Evolutionary conservation across 1,140 invertebrate species (phyloP).

Genomic region (Panagrolaimus sp.): DNA sequence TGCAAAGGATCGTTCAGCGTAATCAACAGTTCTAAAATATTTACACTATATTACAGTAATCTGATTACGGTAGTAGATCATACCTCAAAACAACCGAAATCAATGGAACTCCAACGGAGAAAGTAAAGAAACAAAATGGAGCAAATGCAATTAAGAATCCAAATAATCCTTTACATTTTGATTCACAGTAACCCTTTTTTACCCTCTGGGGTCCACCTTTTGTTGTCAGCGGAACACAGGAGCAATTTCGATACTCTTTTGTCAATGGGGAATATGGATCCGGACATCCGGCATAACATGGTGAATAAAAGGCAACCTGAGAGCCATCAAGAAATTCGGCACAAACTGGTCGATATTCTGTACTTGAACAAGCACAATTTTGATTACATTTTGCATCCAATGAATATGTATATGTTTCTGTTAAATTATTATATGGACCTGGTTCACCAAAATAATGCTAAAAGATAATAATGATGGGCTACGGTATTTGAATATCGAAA

Average conservation of each 20-base stretch:
- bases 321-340: slow-evolving; percentile 51
- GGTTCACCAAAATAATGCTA: slow-evolving; percentile 5
- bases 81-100: slow-evolving; percentile 58
- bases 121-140: slow-evolving; percentile 59
- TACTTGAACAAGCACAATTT: slow-evolving; percentile 39
- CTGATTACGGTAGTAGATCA: not conserved
- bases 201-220: slow-evolving; percentile 44
- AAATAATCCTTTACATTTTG: slow-evolving; percentile 54
- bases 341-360: slow-evolving; percentile 58
- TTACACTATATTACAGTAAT: slow-evolving; percentile 19
- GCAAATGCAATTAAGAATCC: slow-evolving; percentile 55
- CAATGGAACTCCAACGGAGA: slow-evolving; percentile 56
- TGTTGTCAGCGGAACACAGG: slow-evolving; percentile 49
- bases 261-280: slow-evolving; percentile 37
- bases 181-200: slow-evolving; percentile 58
- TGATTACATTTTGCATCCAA: slow-evolving; percentile 49
- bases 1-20: slow-evolving; percentile 55
- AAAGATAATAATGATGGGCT: not conserved
- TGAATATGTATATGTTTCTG: not conserved
- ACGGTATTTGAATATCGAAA: slow-evolving; percentile 15
- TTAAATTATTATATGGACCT: too few relatives aligned
- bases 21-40: slow-evolving; percentile 56
- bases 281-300: slow-evolving; percentile 56
- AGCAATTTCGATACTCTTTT: slow-evolving; percentile 54
- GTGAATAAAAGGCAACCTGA: slow-evolving; percentile 57